phyloP scores from a whole-genome alignment of 2,113 vertebrate genomes.

The Promerops cafer region DNA sequence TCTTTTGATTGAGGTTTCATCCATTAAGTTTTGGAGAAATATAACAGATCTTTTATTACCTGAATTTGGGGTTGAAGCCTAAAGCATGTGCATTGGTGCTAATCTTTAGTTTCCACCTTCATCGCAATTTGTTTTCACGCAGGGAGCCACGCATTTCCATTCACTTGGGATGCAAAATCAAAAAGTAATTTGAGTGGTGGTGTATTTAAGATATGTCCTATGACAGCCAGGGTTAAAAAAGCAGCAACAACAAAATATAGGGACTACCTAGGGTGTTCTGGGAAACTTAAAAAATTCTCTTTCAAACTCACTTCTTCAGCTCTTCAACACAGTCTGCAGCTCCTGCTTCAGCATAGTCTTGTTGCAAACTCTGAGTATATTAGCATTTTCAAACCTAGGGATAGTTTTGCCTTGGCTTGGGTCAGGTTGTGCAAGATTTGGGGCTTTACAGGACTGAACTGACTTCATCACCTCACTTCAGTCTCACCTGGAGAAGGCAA shows the following conservation, averaged over 20 bases:
- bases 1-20: constrained; percentile 63
- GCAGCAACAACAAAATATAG: neutral
- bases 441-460: neutral
- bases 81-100: neutral
- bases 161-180: constrained; percentile 14
- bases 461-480: constrained; percentile 4
- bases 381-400: neutral
- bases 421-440: neutral
- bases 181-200: constrained; percentile 1
- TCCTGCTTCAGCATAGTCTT: neutral
- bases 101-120: constrained; percentile 34
- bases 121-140: constrained; percentile 37
- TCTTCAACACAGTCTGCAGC: neutral
- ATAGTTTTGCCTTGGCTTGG: neutral
- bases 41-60: neutral
- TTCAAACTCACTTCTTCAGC: neutral
- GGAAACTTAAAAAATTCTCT: neutral
- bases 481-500: constrained; percentile 11
- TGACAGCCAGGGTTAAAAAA: neutral
- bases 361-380: neutral
- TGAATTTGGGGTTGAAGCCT: constrained; percentile 12
- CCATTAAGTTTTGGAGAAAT: constrained; percentile 31
- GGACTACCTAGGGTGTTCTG: neutral
- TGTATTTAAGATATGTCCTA: neutral
- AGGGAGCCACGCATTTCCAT: neutral